A percentile compares a stretch with the other conserved stretches of the same genome.
Conservation (phyloP, 2,113 vertebrate genomes). For the Notothenia rossii region DNA sequence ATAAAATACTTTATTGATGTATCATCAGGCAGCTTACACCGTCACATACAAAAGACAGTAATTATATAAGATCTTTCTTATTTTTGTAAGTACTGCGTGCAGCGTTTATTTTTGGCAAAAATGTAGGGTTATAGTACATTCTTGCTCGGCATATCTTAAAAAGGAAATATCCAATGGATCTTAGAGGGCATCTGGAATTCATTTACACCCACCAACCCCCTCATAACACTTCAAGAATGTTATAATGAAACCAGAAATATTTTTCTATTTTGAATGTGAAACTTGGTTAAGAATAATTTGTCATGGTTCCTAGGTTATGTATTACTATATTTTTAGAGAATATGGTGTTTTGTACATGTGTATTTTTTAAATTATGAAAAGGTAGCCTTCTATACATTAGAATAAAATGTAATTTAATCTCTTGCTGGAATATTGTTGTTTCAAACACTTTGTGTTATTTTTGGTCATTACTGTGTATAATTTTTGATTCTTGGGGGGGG, state of each 20-base stretch:
- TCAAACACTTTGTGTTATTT: slow-evolving; percentile 36
- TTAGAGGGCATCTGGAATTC: slow-evolving; percentile 65
- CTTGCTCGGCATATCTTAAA: slow-evolving; percentile 46
- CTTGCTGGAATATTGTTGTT: slow-evolving; percentile 56
- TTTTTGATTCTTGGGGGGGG: slow-evolving; percentile 3
- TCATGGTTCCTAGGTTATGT: slow-evolving; percentile 64
- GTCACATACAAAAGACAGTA: slow-evolving; percentile 49
- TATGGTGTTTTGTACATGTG: slow-evolving; percentile 83
- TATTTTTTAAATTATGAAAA: slow-evolving; percentile 87
- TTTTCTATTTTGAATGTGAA: slow-evolving; percentile 79
- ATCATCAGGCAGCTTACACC: slow-evolving; percentile 62
- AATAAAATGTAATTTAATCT: slow-evolving; percentile 83
- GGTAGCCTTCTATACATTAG: slow-evolving; percentile 74
- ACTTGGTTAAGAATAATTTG: slow-evolving; percentile 59
- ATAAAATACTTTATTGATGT: slow-evolving; percentile 51
- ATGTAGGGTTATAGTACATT: slow-evolving; percentile 49
- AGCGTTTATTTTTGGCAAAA: slow-evolving; percentile 55
- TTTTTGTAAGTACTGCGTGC: slow-evolving; percentile 50
- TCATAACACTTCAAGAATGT: slow-evolving; percentile 57
- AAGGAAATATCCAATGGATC: slow-evolving; percentile 54
- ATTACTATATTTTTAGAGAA: slow-evolving; percentile 81
- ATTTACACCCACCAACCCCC: slow-evolving; percentile 48
- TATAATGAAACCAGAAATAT: slow-evolving; percentile 77
- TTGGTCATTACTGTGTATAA: slow-evolving; percentile 23
- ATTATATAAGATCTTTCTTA: slow-evolving; percentile 37